A percentile compares a stretch with the other conserved stretches of the same genome.
Evolutionary conservation across 2,113 vertebrate genomes (phyloP).

Genomic region (Tupaia chinensis): DNA sequence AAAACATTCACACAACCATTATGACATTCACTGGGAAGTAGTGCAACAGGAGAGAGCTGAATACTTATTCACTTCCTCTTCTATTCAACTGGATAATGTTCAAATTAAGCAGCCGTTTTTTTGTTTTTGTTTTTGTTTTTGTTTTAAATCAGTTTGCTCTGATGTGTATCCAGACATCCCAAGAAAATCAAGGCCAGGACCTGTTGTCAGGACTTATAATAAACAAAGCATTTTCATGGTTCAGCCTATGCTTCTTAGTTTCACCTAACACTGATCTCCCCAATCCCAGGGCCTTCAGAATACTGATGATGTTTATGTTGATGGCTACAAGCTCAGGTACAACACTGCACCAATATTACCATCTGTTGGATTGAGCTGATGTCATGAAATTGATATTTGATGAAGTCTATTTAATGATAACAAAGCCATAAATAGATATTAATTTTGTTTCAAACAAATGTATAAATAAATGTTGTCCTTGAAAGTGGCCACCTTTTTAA

Average conservation of each 20-base stretch:
- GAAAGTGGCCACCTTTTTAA: slow-evolving; percentile 27
- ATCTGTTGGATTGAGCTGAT: not conserved
- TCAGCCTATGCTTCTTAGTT: not conserved
- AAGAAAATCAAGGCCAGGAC: not conserved
- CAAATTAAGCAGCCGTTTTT: not conserved
- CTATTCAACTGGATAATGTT: not conserved
- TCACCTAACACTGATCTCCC: not conserved
- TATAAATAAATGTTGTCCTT: not conserved
- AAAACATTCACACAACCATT: not conserved
- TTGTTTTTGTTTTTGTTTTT: no score
- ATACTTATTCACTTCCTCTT: not conserved
- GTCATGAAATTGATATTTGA: not conserved
- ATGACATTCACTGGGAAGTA: not conserved
- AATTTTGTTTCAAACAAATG: slow-evolving; percentile 2
- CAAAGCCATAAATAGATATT: not conserved
- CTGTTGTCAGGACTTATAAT: not conserved
- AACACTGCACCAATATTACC: not conserved
- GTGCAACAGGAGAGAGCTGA: not conserved
- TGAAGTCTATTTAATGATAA: not conserved
- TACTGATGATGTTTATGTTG: not conserved
- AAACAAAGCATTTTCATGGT: not conserved
- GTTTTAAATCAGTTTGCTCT: not conserved
- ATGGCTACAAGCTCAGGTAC: not conserved
- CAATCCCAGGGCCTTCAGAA: not conserved
- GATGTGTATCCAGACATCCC: not conserved